Base-by-base conservation (phyloP, 2,113 vertebrate genomes). In the Diadophis punctatus region DNA sequence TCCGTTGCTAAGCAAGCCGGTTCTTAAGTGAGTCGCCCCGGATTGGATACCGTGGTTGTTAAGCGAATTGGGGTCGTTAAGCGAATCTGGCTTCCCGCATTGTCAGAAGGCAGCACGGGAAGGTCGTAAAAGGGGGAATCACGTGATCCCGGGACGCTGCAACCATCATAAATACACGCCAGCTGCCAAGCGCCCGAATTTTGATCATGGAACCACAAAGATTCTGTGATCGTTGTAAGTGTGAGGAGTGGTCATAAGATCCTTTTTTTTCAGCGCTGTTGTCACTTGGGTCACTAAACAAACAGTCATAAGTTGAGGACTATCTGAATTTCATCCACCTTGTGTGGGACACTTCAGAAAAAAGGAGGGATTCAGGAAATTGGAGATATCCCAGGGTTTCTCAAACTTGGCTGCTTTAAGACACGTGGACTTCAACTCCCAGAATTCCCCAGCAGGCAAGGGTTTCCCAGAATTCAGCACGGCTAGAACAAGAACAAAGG, bases 61-160 rank as follows among this genome's bases (percentile, higher is more conserved):
- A 34, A 68, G 12, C 8, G 12, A 34, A 68, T 68, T 30, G 63
- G 30, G 12, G 5, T 14, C 4, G 0, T n/a, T 68, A 68, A 68
- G 12, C 4, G 0, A 16, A 68, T 68, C 27, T 11, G 4, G 60
- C 12, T n/a, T 68, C 30, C 30, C 1, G 2, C 30, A 27, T 68
- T 68, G 63, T 68, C 12, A 5, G 12, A 16, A n/a, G 30, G 4
- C 12, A 34, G n/a, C 63, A 60, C 14, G 5, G 5, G 14, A 7
- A 68, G 30, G 4, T 68, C 4, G 12, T 68, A 68, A n/a, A 68
- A 68, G 5, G 14, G 12, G 1, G 63, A 27, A 18, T 68, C 63
- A 18, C 2, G 0, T 68, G 14, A 68, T 3, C 10, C 14, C 2
- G 12, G 14, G 63, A 34, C 0, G 5, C 30, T 18, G 30, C 14